These are phyloP conservation scores for Neosalanx taihuensis DNA, from an alignment of 2,797 vertebrate species.

Conservation along the genomic window DNA sequence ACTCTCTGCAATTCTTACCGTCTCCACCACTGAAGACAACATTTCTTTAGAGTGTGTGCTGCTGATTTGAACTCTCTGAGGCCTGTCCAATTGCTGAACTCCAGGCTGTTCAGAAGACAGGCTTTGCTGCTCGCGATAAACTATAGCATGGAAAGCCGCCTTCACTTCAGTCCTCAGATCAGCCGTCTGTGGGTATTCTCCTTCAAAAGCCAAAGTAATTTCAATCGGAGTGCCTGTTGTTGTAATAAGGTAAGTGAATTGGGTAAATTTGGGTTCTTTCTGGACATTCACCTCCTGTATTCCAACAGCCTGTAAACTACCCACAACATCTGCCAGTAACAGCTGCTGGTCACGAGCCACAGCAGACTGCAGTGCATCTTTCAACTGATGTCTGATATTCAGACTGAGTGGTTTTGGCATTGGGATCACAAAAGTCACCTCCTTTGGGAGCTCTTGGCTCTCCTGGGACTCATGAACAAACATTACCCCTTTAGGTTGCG, in stretches of 20 bases:
- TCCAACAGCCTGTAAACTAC: slow-evolving; percentile 72
- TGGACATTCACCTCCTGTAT: slow-evolving; percentile 77
- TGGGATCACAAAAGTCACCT: slow-evolving; percentile 74
- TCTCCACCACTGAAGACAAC: slow-evolving; percentile 58
- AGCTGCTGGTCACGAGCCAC: slow-evolving; percentile 77
- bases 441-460: slow-evolving; percentile 73
- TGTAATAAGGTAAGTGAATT: slow-evolving; percentile 86
- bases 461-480: slow-evolving; percentile 63
- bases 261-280: slow-evolving; percentile 71
- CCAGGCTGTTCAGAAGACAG: slow-evolving; percentile 70
- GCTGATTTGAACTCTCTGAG: slow-evolving; percentile 51
- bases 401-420: slow-evolving; percentile 70
- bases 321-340: slow-evolving; percentile 80
- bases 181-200: slow-evolving; percentile 70
- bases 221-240: slow-evolving; percentile 75
- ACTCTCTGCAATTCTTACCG: slow-evolving; percentile 58
- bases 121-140: slow-evolving; percentile 76
- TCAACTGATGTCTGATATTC: slow-evolving; percentile 78
- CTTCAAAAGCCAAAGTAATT: slow-evolving; percentile 79
- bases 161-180: slow-evolving; percentile 78
- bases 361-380: slow-evolving; percentile 77
- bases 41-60: slow-evolving; percentile 48
- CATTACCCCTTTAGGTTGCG: slow-evolving; percentile 58
- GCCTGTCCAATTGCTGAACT: slow-evolving; percentile 43
- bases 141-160: slow-evolving; percentile 75